phyloP scores from a whole-genome alignment of 1,140 invertebrate genomes.

The Meloidogyne floridensis region DNA sequence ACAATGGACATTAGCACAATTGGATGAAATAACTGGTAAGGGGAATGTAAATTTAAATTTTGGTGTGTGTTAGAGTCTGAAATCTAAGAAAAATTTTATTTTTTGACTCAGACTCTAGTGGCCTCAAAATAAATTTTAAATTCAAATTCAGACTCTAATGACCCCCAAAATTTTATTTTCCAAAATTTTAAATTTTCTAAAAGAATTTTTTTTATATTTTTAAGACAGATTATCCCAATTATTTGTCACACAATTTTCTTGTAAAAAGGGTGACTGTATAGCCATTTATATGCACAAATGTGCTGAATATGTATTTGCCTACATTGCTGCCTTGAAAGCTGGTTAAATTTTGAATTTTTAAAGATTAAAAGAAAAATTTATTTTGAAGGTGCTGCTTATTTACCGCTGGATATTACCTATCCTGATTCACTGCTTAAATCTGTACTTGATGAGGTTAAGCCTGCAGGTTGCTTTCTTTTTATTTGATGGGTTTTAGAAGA shows the following conservation, averaged over 20 bases:
- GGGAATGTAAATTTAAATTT: slow-evolving; percentile 39
- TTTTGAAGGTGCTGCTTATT: slow-evolving; percentile 67
- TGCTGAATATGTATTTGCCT: slow-evolving; percentile 61
- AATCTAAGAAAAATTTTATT: no score
- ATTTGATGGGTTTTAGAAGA: slow-evolving; percentile 61
- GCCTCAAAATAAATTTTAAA: no score
- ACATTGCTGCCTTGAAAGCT: slow-evolving; percentile 70
- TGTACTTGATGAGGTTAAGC: slow-evolving; percentile 67
- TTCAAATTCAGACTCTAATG: no score
- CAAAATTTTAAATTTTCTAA: no score
- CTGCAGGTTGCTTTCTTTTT: slow-evolving; percentile 40
- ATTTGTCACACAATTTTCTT: slow-evolving; percentile 15
- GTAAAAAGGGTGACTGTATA: slow-evolving; percentile 42
- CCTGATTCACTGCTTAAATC: slow-evolving; percentile 66
- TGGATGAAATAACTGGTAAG: slow-evolving; percentile 47
- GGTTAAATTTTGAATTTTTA: slow-evolving; percentile 48
- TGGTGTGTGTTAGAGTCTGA: slow-evolving; percentile 43
- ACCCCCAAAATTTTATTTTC: slow-evolving; percentile 12
- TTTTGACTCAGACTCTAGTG: no score
- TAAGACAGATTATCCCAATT: slow-evolving; percentile 30
- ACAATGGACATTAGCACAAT: slow-evolving; percentile 51
- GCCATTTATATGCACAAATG: slow-evolving; percentile 58
- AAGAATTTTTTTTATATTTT: slow-evolving; percentile 54
- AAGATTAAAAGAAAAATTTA: background rate
- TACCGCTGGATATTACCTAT: slow-evolving; percentile 69